A percentile compares a stretch with the other conserved stretches of the same genome.
Evolutionary conservation across 2,797 vertebrate genomes (phyloP).

Genomic region (Brachyrhaphis roseni): DNA sequence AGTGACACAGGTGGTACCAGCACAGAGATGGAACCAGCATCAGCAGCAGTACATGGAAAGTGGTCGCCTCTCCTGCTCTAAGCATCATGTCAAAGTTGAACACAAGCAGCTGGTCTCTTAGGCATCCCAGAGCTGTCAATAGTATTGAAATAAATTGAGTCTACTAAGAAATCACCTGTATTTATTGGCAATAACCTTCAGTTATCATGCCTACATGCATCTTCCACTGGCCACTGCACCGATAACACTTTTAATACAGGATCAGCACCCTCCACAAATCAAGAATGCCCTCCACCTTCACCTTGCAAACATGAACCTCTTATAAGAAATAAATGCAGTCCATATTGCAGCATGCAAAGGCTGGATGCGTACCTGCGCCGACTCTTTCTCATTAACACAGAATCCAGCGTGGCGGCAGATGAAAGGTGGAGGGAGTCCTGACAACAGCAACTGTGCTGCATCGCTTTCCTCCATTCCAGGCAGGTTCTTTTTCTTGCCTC

Average conservation of each 20-base stretch:
- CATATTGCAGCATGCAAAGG: conserved; percentile 23
- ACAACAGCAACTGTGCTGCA: conserved; percentile 46
- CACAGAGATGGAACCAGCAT: conserved; percentile 69
- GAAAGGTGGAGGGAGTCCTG: conserved; percentile 31
- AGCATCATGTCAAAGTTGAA: conserved; percentile 76
- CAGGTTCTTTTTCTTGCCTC: conserved; percentile 55
- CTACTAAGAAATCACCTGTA: neutral
- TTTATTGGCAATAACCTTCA: neutral
- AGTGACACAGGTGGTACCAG: conserved; percentile 79
- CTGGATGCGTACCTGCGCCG: conserved; percentile 40
- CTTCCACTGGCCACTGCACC: conserved; percentile 16
- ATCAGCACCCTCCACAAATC: conserved; percentile 19
- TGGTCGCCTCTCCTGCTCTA: conserved; percentile 64
- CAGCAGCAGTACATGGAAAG: conserved; percentile 67
- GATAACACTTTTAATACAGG: conserved; percentile 16
- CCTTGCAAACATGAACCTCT: conserved; percentile 31
- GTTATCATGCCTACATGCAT: neutral
- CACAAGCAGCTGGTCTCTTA: conserved; percentile 55
- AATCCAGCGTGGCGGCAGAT: conserved; percentile 17
- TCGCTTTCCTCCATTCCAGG: conserved; percentile 64
- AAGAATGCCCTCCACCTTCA: conserved; percentile 27
- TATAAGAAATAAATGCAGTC: conserved; percentile 14
- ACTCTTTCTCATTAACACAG: conserved; percentile 49
- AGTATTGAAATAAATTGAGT: neutral
- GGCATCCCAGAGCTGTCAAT: conserved; percentile 51